These are phyloP conservation scores for Heterotis niloticus DNA, from an alignment of 2,113 vertebrate species.

Conservation along the genomic window DNA sequence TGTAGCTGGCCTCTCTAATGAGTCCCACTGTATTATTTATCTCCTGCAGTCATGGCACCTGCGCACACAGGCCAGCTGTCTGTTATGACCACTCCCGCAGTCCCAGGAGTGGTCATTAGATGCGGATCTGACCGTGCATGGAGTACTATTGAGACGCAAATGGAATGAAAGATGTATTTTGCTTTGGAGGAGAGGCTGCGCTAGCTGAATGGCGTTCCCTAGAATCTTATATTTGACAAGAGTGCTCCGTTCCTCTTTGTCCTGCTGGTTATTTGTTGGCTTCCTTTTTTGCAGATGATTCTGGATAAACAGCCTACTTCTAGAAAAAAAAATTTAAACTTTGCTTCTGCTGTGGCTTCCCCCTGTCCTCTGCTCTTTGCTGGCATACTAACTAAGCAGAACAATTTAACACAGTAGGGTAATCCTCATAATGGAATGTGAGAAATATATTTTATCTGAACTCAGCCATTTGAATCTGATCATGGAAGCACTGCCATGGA, in stretches of 20 bases:
- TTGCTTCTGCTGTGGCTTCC: too few species aligned
- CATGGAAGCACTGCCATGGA: too few species aligned
- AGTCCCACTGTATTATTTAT: constrained; percentile 66
- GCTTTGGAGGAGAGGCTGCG: constrained; percentile 43
- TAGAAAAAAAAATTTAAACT: too few species aligned
- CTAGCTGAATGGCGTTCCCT: constrained; percentile 22
- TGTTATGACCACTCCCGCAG: constrained; percentile 59
- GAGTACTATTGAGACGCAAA: constrained; percentile 39
- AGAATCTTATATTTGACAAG: background rate
- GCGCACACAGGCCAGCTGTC: constrained; percentile 68
- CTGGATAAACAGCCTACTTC: background rate
- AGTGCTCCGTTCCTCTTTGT: background rate
- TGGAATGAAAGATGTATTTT: background rate
- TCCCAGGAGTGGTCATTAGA: constrained; percentile 75
- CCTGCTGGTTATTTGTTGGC: background rate
- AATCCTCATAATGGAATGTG: too few species aligned
- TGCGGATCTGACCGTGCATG: constrained; percentile 49
- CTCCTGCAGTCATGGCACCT: constrained; percentile 65
- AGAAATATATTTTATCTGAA: too few species aligned
- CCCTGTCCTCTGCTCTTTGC: too few species aligned
- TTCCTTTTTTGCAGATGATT: background rate
- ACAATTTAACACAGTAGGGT: too few species aligned
- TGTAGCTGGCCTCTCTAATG: constrained; percentile 61
- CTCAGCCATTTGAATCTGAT: too few species aligned
- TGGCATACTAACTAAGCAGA: background rate